Evolutionary conservation across 2,797 vertebrate species (phyloP).

Genomic region (Protosalanx chinensis): DNA sequence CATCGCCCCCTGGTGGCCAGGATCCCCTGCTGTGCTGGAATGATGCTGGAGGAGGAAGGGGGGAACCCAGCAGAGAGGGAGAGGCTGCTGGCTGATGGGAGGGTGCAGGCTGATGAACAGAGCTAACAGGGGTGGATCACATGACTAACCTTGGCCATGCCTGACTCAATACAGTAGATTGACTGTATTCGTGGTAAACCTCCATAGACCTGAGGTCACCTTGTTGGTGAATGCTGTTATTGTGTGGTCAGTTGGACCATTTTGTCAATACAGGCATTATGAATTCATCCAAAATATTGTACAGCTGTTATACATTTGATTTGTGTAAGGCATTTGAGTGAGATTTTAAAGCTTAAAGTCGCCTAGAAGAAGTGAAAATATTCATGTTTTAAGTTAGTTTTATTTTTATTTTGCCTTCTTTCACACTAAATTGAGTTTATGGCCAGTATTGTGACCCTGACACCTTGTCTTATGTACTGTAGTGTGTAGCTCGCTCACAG

Average conservation of each 20-base stretch:
- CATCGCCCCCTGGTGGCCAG: conserved; percentile 78
- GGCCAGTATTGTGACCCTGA: neutral
- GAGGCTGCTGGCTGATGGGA: conserved; percentile 58
- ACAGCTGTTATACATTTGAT: no score
- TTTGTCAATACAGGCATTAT: no score
- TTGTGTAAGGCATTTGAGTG: neutral
- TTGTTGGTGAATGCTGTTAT: no score
- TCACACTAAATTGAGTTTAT: neutral
- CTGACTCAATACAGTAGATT: neutral
- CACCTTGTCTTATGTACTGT: neutral
- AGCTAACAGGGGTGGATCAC: conserved; percentile 34
- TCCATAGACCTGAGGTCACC: neutral
- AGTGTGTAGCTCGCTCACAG: neutral
- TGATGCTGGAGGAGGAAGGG: conserved; percentile 39
- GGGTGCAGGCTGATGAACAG: conserved; percentile 35
- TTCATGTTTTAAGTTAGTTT: neutral
- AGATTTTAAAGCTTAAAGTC: no score
- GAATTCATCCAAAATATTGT: no score
- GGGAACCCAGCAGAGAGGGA: conserved; percentile 53
- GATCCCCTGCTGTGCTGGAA: conserved; percentile 54
- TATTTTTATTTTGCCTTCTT: neutral
- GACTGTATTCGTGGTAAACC: neutral
- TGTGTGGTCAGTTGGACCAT: no score
- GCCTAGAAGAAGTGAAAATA: neutral
- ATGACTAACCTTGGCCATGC: neutral